Evolutionary conservation across 2,113 vertebrate species (phyloP), one percentile per base, ranked within the genome.

Genomic region (Nycticebus coucang): DNA sequence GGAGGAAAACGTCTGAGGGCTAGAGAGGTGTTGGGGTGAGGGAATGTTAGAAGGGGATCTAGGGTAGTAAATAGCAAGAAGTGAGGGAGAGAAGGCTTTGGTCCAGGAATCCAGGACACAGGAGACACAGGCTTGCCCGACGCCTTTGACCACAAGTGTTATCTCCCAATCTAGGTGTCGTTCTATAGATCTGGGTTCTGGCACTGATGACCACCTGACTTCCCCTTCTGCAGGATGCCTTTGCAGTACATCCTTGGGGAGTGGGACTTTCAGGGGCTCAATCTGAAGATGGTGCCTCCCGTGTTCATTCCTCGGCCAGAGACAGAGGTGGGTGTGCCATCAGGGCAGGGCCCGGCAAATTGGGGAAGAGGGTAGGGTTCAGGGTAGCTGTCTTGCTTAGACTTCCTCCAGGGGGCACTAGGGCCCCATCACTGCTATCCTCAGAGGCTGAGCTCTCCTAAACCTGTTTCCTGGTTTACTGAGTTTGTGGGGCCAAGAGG

Each of bases 241-340:
- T 98, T 99, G 92, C 99, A 99, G 96, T 99, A 99, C 72, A 98
- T 99, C 87, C 99, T 99, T 59, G 99, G 99, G 59, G 99, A 99
- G 97, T 99, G 99, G 99, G 99, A 99, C 98, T 99, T 99, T 95
- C 98, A 98, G 94, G 99, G 99, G 64, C 97, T 99, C 96, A 99
- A 98, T 0, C 98, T 99, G 97, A 99, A 99, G 98, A 99, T 99
- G 99, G 99, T 96, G 92, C 99, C 99, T 55, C 99, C 99, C 1
- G 99, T 99, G 8, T 99, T 99, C 95, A 99, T 99, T 98, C 99
- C 99, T 62, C 99, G 99, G 92, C 99, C 99, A 28, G 99, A 99
- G 98, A 99, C 99, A 1, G 99, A 99, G 99, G 99, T 99, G 96
- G n/a, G 98, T 82, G 9, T 14, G 19, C 59, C 12, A 1, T 10